These are phyloP conservation scores for Uloborus plumipes DNA, from an alignment of 2,888 invertebrate genomes.

Conservation along the genomic window DNA sequence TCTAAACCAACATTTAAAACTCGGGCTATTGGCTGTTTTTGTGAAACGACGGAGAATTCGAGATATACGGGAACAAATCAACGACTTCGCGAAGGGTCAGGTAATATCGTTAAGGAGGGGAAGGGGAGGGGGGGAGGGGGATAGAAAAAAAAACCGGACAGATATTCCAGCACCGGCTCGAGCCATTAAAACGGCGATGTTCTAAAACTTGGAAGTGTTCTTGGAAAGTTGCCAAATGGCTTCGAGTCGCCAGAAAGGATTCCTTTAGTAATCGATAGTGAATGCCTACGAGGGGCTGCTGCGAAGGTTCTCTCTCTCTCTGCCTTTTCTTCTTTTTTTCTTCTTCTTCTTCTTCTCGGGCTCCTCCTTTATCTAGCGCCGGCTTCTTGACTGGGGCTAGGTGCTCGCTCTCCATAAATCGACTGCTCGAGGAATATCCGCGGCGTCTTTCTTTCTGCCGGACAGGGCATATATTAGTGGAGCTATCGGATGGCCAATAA, in stretches of 20 bases:
- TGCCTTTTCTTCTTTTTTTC: background rate
- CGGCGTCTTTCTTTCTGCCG: too few species aligned
- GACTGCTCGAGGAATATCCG: background rate
- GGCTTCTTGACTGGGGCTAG: constrained; percentile 14
- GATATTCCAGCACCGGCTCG: constrained; percentile 5
- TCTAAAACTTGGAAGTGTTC: constrained; percentile 39
- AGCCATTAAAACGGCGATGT: constrained; percentile 39
- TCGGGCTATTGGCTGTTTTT: background rate
- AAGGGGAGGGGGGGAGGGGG: too few species aligned
- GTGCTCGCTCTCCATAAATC: constrained; percentile 9
- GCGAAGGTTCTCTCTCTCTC: too few species aligned
- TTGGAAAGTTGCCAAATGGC: constrained; percentile 52
- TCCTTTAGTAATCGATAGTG: constrained; percentile 48
- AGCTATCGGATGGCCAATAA: background rate
- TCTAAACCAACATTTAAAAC: constrained; percentile 7
- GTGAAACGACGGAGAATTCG: too few species aligned
- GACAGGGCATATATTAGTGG: background rate
- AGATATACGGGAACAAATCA: background rate
- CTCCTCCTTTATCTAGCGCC: background rate
- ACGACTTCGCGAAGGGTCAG: constrained; percentile 7
- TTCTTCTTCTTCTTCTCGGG: constrained; percentile 2
- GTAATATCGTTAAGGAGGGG: constrained; percentile 6
- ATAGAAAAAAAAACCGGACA: background rate
- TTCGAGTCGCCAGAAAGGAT: constrained; percentile 22
- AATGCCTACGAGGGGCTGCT: constrained; percentile 38